A percentile compares a stretch with the other conserved stretches of the same genome.
These are phyloP conservation scores for Capromys pilorides DNA, from an alignment of 2,797 vertebrate genomes.

Conservation along the genomic window DNA sequence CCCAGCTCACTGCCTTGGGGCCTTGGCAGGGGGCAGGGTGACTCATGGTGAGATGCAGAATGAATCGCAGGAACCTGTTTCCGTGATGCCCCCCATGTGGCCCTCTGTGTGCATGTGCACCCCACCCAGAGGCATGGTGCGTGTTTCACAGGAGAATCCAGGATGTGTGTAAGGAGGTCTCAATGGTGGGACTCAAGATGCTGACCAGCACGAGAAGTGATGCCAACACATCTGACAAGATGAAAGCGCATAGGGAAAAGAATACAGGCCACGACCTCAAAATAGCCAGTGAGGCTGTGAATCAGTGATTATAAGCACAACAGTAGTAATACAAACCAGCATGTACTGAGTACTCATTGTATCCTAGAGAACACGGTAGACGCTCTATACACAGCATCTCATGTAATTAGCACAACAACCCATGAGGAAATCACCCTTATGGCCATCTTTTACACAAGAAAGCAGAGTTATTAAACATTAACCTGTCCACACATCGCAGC, in stretches of 20 bases:
- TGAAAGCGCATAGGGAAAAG: too few species aligned
- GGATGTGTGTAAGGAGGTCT: slow-evolving; percentile 48
- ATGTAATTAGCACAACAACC: neutral
- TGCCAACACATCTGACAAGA: neutral
- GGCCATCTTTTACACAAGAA: neutral
- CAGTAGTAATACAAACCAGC: neutral
- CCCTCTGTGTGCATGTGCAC: neutral
- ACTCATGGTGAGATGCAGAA: slow-evolving; percentile 58
- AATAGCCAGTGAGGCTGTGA: neutral
- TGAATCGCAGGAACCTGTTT: slow-evolving; percentile 53
- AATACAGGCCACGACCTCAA: neutral
- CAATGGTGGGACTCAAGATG: neutral
- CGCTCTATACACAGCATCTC: neutral
- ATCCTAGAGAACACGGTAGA: neutral
- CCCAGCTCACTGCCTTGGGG: slow-evolving; percentile 61
- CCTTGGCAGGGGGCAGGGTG: slow-evolving; percentile 30
- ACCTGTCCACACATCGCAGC: neutral
- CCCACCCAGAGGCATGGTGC: neutral
- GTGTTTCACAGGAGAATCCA: neutral
- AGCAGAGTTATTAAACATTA: slow-evolving; percentile 45
- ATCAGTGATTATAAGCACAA: neutral
- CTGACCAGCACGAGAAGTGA: neutral
- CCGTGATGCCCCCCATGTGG: neutral
- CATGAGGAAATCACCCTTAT: neutral
- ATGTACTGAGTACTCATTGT: neutral